Conservation (phyloP, 2,888 invertebrate species). For the Criorhina ranunculi region DNA sequence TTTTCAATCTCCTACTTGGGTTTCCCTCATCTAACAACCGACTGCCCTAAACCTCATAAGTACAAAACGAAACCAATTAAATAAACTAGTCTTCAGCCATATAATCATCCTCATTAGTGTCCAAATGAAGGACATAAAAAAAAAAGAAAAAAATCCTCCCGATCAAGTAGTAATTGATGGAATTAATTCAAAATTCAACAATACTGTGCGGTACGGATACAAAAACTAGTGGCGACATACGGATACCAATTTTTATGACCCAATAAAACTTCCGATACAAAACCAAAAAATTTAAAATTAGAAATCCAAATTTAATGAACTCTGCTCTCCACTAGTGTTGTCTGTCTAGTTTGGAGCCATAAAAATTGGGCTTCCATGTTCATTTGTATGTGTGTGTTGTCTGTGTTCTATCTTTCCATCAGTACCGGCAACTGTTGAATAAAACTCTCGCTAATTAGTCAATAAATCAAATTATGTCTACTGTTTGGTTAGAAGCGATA, state of each 20-base stretch:
- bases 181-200: constrained; percentile 5
- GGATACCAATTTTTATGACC: constrained; percentile 28
- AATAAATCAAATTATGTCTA: constrained; percentile 3
- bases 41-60: background rate
- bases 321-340: background rate
- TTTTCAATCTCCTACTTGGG: background rate
- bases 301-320: constrained; percentile 14
- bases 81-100: background rate
- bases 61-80: constrained; percentile 11
- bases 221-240: constrained; percentile 34
- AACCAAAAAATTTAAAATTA: constrained; percentile 8
- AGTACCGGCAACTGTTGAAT: background rate
- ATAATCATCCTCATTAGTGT: constrained; percentile 49
- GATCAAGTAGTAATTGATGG: background rate
- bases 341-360: background rate
- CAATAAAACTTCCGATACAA: constrained; percentile 33
- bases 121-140: constrained; percentile 47
- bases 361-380: background rate
- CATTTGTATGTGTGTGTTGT: constrained; percentile 2
- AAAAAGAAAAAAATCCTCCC: constrained; percentile 7
- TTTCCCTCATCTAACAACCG: constrained; percentile 3
- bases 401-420: background rate
- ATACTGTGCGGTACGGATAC: too few species aligned
- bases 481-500: background rate
- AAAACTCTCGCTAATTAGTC: constrained; percentile 1